phyloP scores from a whole-genome alignment of 2,113 vertebrate species.

The Microtus oregoni region DNA sequence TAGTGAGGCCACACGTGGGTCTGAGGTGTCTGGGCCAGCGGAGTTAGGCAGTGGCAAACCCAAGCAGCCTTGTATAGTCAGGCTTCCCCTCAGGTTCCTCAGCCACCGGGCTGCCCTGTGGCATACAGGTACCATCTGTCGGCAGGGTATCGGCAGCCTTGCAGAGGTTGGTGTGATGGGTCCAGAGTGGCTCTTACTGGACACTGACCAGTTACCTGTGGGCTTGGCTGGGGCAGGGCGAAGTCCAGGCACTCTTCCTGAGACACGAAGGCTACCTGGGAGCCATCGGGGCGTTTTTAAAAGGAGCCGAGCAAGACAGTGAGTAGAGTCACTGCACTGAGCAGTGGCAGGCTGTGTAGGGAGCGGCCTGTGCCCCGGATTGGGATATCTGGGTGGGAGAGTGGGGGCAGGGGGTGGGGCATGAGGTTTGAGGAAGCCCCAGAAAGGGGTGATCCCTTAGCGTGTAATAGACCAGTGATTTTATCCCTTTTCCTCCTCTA shows the following conservation, averaged over 20 bases:
- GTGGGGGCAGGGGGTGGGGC: not conserved
- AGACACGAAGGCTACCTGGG: constrained; percentile 99
- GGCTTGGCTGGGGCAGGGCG: constrained; percentile 90
- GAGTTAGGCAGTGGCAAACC: not conserved
- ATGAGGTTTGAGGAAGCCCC: not conserved
- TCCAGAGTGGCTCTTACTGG: not conserved
- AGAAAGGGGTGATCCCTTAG: not conserved
- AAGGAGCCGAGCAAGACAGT: constrained; percentile 99
- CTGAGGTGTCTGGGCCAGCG: not conserved
- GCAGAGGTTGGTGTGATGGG: not conserved
- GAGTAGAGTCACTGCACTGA: constrained; percentile 85
- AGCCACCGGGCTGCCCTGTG: accelerated
- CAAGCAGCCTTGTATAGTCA: accelerated
- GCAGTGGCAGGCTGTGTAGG: not conserved
- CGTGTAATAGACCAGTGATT: not conserved
- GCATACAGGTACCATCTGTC: accelerated
- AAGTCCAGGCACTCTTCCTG: constrained; percentile 98
- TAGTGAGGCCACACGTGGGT: accelerated
- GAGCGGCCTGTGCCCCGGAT: not conserved
- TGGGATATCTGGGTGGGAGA: not conserved
- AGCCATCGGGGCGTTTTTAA: constrained; percentile 97
- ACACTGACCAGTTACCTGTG: constrained; percentile 71
- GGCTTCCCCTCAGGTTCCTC: not conserved
- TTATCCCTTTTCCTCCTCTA: not conserved
- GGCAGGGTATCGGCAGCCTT: accelerated